phyloP scores from a whole-genome alignment of 1,140 invertebrate species.

The Littorina saxatilis region DNA sequence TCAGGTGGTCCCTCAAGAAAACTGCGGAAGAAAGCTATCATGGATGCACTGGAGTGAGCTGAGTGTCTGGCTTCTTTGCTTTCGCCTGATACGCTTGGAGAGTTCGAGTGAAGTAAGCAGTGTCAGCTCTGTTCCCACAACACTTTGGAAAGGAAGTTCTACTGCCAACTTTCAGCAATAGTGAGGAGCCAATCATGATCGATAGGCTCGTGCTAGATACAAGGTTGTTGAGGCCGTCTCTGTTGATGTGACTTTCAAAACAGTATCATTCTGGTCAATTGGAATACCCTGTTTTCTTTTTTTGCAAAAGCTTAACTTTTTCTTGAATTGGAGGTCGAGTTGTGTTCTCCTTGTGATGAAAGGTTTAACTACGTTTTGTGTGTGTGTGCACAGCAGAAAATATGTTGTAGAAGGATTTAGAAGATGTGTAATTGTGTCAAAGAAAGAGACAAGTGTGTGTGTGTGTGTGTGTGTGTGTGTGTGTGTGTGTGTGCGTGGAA shows the following conservation, averaged over 20 bases:
- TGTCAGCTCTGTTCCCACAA: too few relatives aligned
- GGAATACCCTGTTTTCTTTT: too few relatives aligned
- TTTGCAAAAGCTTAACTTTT: too few relatives aligned
- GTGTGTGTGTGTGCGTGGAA: too few relatives aligned
- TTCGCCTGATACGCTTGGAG: not conserved
- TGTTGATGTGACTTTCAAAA: not conserved
- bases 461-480: too few relatives aligned
- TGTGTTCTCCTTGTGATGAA: too few relatives aligned
- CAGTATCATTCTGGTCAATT: too few relatives aligned
- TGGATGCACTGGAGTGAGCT: slow-evolving; percentile 41
- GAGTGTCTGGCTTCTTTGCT: not conserved
- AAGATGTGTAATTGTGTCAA: not conserved
- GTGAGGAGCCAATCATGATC: too few relatives aligned
- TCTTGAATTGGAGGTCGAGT: too few relatives aligned
- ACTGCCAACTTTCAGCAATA: too few relatives aligned
- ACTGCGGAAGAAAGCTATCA: slow-evolving; percentile 53
- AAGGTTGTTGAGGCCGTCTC: not conserved
- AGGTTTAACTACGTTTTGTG: not conserved
- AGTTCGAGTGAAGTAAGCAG: not conserved
- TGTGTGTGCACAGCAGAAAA: not conserved
- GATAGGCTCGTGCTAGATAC: not conserved
- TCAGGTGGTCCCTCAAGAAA: slow-evolving; percentile 54
- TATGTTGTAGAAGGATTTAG: not conserved
- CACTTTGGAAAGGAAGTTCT: too few relatives aligned
- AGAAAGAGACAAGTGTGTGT: too few relatives aligned